phyloP scores from a whole-genome alignment of 2,797 vertebrate genomes.

The Okamejei kenojei region DNA sequence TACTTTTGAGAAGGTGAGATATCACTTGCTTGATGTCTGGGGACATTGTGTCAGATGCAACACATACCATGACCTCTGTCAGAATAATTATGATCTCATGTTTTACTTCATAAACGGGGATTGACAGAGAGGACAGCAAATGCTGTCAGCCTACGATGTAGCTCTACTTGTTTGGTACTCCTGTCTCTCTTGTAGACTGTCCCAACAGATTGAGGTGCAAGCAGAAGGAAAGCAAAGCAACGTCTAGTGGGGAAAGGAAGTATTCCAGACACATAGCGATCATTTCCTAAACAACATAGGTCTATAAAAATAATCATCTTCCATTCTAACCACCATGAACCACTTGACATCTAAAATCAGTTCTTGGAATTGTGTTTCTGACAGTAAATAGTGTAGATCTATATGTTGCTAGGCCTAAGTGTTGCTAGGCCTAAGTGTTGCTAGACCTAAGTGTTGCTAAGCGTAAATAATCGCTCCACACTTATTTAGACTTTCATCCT shows the following conservation, averaged over 20 bases:
- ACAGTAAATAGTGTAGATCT: not conserved
- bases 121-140: conserved; percentile 34
- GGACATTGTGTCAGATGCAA: conserved; percentile 3
- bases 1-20: not conserved
- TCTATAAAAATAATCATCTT: conserved; percentile 25
- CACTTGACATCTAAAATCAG: not conserved
- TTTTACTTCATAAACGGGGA: conserved; percentile 15
- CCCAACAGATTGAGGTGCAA: conserved; percentile 3
- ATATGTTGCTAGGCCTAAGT: not conserved
- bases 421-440: too few species aligned
- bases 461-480: not conserved
- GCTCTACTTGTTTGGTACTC: not conserved
- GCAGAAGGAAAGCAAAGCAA: not conserved
- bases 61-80: conserved; percentile 37
- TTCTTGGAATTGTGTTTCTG: not conserved
- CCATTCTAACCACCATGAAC: not conserved
- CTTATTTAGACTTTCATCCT: not conserved
- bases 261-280: conserved; percentile 40
- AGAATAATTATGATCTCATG: conserved; percentile 42
- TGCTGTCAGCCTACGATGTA: not conserved
- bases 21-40: conserved; percentile 8
- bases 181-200: conserved; percentile 19
- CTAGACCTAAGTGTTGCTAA: too few species aligned
- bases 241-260: conserved; percentile 41
- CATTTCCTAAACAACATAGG: conserved; percentile 33